Percentiles rank a stretch among this genome's conserved stretches.
Conservation (phyloP, 64 coral and sea anemone species). For the Montipora efflorescens region DNA sequence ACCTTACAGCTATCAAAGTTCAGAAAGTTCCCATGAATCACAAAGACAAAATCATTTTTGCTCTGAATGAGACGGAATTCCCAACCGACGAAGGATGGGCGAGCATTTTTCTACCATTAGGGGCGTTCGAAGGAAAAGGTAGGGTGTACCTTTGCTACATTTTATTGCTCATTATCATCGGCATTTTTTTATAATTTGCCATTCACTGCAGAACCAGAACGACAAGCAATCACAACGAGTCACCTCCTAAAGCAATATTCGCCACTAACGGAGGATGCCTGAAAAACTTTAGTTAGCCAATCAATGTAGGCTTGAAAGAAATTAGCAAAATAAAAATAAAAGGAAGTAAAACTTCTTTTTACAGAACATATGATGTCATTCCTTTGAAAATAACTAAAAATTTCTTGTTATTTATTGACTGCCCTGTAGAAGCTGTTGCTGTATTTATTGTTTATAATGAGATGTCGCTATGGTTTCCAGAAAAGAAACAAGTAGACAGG, state of each 20-base stretch:
- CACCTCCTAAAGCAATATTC: too few species aligned
- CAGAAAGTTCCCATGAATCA: neutral
- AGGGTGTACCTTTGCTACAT: neutral
- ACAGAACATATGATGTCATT: too few species aligned
- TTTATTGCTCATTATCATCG: too few species aligned
- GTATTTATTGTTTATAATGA: constrained; percentile 5
- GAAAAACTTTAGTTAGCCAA: too few species aligned
- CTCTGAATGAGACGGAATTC: neutral
- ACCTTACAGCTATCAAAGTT: neutral
- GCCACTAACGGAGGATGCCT: too few species aligned
- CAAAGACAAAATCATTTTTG: neutral
- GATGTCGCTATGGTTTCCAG: neutral
- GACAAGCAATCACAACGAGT: too few species aligned
- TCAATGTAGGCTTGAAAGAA: neutral
- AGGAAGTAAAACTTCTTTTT: neutral
- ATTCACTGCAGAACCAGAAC: too few species aligned
- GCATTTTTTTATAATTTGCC: too few species aligned
- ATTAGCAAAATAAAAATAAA: neutral
- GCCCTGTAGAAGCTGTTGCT: neutral
- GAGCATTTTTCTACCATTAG: constrained; percentile 1
- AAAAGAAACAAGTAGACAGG: neutral
- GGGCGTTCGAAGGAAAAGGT: constrained; percentile 10
- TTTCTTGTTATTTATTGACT: neutral
- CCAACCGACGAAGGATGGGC: neutral
- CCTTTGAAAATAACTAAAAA: too few species aligned